Conservation (phyloP, 2,113 vertebrate genomes). For the Camelus bactrianus region DNA sequence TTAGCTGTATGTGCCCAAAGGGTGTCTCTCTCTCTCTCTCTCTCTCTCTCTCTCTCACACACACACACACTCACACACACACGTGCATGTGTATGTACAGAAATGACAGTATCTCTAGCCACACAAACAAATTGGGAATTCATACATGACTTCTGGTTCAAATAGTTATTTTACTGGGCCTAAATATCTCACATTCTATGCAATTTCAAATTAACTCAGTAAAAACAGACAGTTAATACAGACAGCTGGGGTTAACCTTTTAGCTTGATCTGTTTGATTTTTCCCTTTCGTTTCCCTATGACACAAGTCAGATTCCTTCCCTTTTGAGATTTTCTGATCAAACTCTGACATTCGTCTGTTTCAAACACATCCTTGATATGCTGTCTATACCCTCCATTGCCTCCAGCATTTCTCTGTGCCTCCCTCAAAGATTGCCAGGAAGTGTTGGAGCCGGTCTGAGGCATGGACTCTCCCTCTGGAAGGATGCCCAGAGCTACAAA, state of each 20-base stretch:
- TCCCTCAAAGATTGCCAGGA: not conserved
- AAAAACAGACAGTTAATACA: not conserved
- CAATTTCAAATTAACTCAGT: not conserved
- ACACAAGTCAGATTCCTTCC: not conserved
- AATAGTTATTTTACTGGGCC: not conserved
- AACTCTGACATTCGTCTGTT: not conserved
- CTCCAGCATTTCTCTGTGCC: not conserved
- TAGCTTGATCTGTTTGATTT: constrained; percentile 24
- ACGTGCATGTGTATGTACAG: fast-evolving
- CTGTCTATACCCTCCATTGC: not conserved
- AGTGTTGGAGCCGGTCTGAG: not conserved
- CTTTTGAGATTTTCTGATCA: constrained; percentile 43
- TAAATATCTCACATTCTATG: not conserved
- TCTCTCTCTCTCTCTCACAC: too few relatives aligned
- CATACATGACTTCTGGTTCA: not conserved
- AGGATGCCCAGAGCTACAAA: not conserved
- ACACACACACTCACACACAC: not conserved
- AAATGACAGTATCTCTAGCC: not conserved
- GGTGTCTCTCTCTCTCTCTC: not conserved
- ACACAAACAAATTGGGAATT: not conserved
- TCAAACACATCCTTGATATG: constrained; percentile 27
- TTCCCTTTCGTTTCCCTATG: not conserved
- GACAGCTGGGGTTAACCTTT: not conserved
- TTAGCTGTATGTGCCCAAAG: not conserved
- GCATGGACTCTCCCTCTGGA: not conserved